Percentiles rank a stretch among this genome's conserved stretches.
phyloP scores from a whole-genome alignment of 2,797 vertebrate genomes.

The Peromyscus attwateri region DNA sequence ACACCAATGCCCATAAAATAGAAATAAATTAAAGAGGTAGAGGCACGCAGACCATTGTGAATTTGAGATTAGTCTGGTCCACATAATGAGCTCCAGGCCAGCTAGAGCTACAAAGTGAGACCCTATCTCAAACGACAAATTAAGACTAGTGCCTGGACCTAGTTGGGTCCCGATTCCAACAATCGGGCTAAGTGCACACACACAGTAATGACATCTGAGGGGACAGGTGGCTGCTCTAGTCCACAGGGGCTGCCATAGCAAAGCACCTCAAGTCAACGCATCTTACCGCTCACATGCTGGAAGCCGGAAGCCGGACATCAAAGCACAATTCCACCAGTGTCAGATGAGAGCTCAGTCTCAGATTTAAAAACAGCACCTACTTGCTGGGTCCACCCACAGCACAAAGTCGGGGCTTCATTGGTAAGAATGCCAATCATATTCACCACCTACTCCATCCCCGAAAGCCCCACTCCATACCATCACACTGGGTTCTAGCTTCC shows the following conservation, averaged over 20 bases:
- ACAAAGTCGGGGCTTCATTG: not conserved
- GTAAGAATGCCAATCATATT: not conserved
- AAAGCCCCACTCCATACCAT: not conserved
- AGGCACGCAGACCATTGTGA: not conserved
- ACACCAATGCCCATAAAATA: not conserved
- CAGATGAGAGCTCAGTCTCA: not conserved
- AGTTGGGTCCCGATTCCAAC: not conserved
- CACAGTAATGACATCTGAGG: too few species aligned
- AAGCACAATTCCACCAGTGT: not conserved
- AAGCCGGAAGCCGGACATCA: too few species aligned
- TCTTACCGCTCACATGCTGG: not conserved
- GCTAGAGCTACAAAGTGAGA: not conserved
- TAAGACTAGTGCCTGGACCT: too few species aligned
- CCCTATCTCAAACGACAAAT: not conserved
- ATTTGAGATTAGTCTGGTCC: not conserved
- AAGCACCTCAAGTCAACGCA: not conserved
- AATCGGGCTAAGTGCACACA: not conserved
- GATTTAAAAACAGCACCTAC: not conserved
- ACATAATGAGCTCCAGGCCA: not conserved
- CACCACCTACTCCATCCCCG: not conserved
- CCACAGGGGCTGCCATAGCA: not conserved
- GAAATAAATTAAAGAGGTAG: not conserved
- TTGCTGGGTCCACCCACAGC: not conserved
- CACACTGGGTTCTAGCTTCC: not conserved
- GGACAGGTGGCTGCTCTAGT: fast-evolving